A percentile compares a stretch with the other conserved stretches of the same genome.
phyloP scores from a whole-genome alignment of 2,113 vertebrate species.

The Scytalopus superciliaris region DNA sequence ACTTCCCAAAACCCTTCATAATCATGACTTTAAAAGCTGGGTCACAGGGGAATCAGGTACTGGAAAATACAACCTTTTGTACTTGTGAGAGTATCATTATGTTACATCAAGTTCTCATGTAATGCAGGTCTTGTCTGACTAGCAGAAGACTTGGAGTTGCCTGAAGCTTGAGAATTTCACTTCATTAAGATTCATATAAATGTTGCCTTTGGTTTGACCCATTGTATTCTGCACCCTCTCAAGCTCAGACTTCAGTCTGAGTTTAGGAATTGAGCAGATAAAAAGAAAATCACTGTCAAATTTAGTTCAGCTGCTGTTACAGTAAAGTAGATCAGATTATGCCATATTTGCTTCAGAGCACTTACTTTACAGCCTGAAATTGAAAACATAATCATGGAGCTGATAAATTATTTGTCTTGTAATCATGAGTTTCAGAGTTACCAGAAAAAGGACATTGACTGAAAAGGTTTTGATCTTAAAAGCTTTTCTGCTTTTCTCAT shows the following conservation, averaged over 20 bases:
- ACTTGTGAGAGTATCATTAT: conserved; percentile 5
- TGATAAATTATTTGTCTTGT: not conserved
- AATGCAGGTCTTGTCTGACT: not conserved
- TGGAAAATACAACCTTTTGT: conserved; percentile 28
- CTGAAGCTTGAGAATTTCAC: not conserved
- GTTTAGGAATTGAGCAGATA: not conserved
- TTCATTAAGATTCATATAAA: conserved; percentile 48
- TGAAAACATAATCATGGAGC: not conserved
- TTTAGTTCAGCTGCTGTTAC: not conserved
- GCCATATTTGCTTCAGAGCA: not conserved
- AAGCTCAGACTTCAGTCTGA: not conserved
- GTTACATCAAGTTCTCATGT: conserved; percentile 16
- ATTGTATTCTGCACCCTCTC: not conserved
- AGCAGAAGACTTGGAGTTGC: not conserved
- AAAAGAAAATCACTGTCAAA: conserved; percentile 15
- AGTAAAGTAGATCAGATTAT: not conserved
- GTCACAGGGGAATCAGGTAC: conserved; percentile 25
- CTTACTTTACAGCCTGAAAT: not conserved
- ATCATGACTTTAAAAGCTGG: conserved; percentile 17
- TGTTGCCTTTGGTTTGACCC: conserved; percentile 35
- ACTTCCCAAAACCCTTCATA: not conserved
- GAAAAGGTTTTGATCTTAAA: not conserved
- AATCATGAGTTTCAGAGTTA: not conserved
- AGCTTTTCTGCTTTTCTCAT: not conserved
- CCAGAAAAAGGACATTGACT: not conserved